phyloP scores from a whole-genome alignment of 2,113 vertebrate genomes.

The Antidorcas marsupialis region DNA sequence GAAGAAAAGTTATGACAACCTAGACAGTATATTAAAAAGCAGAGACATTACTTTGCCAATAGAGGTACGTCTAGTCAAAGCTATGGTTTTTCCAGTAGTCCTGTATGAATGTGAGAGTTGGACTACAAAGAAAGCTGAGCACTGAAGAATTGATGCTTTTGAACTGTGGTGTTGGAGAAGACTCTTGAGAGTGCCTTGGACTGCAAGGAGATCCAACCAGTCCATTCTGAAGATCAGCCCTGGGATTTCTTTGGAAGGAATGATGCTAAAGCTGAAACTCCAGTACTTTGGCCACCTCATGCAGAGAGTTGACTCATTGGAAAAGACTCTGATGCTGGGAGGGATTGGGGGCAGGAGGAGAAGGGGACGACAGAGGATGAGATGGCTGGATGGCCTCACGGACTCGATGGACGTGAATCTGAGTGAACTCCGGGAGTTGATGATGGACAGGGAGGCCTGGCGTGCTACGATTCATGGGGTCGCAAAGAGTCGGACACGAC shows the following conservation, averaged over 20 bases:
- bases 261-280: background rate
- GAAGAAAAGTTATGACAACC: background rate
- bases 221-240: background rate
- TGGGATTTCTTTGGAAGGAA: background rate
- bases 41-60: background rate
- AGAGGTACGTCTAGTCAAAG: background rate
- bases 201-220: background rate
- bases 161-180: background rate
- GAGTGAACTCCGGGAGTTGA: background rate
- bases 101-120: background rate
- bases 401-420: background rate
- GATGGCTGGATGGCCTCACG: background rate
- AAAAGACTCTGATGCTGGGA: background rate
- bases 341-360: background rate
- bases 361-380: background rate
- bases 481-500: rapidly evolving
- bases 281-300: background rate
- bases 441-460: background rate
- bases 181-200: background rate
- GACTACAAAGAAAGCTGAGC: background rate
- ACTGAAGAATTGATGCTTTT: background rate
- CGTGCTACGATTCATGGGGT: background rate
- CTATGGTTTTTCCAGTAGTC: background rate
- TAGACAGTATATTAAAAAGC: background rate
- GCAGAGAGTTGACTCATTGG: background rate